Evolutionary conservation across 2,888 invertebrate genomes (phyloP), one percentile per base, ranked within the genome.

Genomic region (Drosophila barbarae): DNA sequence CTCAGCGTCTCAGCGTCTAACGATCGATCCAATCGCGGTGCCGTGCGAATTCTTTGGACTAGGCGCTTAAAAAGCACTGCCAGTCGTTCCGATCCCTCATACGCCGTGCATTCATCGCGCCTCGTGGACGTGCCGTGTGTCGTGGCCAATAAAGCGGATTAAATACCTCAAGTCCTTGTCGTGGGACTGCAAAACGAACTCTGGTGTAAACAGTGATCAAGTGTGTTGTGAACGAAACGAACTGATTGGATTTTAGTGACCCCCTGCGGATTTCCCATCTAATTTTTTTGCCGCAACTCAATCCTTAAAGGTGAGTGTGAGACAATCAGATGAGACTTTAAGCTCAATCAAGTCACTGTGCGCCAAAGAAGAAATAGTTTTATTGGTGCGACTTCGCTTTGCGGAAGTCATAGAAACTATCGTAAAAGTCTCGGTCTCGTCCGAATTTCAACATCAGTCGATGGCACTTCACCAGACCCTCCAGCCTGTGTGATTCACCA

Each of bases 101-200:
- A 81, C 81, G 81, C 73, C 77, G 84, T 80, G 72, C 71, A 80
- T 70, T 71, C 80, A 74, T 80, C 79, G 83, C 80, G 80, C 69
- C 70, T 64, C 79, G 75, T 79, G 73, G 79, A 75, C 77, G 79
- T 79, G 75, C 65, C 77, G 77, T 69, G 70, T 69, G 71, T 68
- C 56, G 36, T 55, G 39, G 55, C 49, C 49, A 12, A 39, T 54
- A 50, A 36, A 38, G n/a, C 15, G 26, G 26, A 55, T 32, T 32
- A 32, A 34, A 50, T n/a, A n/a, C 9, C 36, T 6, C 36, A 26
- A 34, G 47, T 44, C 59, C 52, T 67, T 54, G n/a, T 18, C 44
- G 30, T 38, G 49, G 44, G 35, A 32, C 56, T 47, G 42, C 36
- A 38, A 61, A 52, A 68, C 52, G 38, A 57, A 69, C 61, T 65